Conservation (phyloP, 1,140 invertebrate species). For the Dysdera silvatica region DNA sequence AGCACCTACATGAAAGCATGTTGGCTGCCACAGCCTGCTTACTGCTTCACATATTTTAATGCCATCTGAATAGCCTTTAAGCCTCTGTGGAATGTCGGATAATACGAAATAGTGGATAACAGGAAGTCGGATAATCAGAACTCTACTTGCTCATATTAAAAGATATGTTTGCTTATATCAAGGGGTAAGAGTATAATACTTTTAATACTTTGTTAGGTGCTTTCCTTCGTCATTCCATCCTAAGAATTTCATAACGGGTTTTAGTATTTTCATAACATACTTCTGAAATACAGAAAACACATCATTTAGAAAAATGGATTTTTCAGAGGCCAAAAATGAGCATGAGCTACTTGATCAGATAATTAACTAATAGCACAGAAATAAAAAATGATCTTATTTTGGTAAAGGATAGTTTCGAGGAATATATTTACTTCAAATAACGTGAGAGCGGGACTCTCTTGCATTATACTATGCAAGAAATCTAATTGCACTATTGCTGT, state of each 20-base stretch:
- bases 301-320: background rate
- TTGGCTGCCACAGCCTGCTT: too few relatives aligned
- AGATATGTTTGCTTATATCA: too few relatives aligned
- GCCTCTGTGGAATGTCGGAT: too few relatives aligned
- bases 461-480: conserved; percentile 57
- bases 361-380: background rate
- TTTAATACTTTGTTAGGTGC: conserved; percentile 58
- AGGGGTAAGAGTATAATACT: conserved; percentile 25
- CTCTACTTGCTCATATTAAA: too few relatives aligned
- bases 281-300: conserved; percentile 47
- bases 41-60: too few relatives aligned
- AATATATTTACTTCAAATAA: conserved; percentile 34
- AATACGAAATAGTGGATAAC: too few relatives aligned
- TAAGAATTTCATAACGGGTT: conserved; percentile 53
- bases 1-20: too few relatives aligned
- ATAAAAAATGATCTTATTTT: background rate
- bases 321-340: background rate
- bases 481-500: conserved; percentile 61
- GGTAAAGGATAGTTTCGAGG: background rate
- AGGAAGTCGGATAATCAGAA: too few relatives aligned
- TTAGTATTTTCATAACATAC: conserved; percentile 54
- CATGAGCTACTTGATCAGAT: background rate
- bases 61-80: too few relatives aligned
- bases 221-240: conserved; percentile 59
- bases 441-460: conserved; percentile 52